These are phyloP conservation scores for Ferrisia virgata DNA, from an alignment of 2,888 invertebrate species.

Conservation along the genomic window DNA sequence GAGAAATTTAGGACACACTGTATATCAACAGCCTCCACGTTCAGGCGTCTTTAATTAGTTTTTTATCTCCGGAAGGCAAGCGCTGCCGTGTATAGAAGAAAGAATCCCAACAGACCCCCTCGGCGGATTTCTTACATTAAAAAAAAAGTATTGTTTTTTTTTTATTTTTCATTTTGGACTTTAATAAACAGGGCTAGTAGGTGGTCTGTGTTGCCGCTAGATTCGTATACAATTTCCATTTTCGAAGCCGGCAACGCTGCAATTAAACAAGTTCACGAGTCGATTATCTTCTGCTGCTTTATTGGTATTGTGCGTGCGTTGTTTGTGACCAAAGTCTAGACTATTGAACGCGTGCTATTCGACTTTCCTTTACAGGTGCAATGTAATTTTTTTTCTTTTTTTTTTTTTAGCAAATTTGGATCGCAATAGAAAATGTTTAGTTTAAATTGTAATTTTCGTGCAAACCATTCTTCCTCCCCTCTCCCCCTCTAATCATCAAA, in stretches of 20 bases:
- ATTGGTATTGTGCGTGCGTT: background rate
- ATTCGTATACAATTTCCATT: constrained; percentile 12
- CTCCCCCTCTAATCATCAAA: too few species aligned
- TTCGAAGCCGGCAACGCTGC: constrained; percentile 21
- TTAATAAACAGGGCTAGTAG: constrained; percentile 45
- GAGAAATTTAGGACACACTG: constrained; percentile 42
- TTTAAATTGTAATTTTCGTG: too few species aligned
- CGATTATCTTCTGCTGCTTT: background rate
- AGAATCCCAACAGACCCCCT: constrained; percentile 38
- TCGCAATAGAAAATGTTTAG: too few species aligned
- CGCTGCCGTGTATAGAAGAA: constrained; percentile 39
- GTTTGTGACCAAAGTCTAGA: background rate
- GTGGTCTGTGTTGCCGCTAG: constrained; percentile 40
- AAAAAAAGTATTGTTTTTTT: constrained; percentile 31
- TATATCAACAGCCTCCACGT: constrained; percentile 26
- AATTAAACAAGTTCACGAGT: background rate
- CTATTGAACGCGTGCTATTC: background rate
- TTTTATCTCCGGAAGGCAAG: constrained; percentile 46
- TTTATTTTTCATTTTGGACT: constrained; percentile 17
- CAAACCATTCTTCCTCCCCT: too few species aligned
- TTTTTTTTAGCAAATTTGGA: too few species aligned
- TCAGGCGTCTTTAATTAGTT: constrained; percentile 43
- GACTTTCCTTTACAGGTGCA: background rate
- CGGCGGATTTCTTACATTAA: background rate
- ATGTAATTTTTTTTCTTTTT: too few species aligned